Evolutionary conservation across 1,140 invertebrate species (phyloP).

Genomic region (Sarcophaga bullata): DNA sequence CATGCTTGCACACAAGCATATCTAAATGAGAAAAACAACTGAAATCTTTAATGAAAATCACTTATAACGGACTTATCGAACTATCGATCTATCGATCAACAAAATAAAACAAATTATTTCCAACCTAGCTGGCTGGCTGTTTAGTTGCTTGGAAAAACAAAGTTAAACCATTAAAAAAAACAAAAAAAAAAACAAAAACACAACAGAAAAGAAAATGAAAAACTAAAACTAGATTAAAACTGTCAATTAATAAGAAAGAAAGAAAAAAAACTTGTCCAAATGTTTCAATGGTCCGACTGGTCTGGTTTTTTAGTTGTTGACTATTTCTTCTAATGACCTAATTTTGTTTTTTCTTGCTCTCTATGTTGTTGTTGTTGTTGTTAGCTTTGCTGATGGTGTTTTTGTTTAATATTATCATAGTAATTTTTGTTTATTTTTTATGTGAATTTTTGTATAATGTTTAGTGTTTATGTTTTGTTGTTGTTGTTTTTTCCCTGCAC

Average conservation of each 20-base stretch:
- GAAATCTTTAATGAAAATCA: too few species aligned
- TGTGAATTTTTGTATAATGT: slow-evolving; percentile 5
- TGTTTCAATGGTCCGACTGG: slow-evolving; percentile 21
- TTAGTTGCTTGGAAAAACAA: neutral
- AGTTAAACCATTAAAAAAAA: neutral
- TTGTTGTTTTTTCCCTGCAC: neutral
- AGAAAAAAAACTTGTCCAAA: slow-evolving; percentile 15
- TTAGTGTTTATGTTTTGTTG: too few species aligned
- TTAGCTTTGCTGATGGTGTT: too few species aligned
- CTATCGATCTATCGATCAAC: neutral
- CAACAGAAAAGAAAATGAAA: neutral
- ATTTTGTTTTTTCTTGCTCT: slow-evolving; percentile 8
- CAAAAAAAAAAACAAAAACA: neutral
- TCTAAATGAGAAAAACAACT: too few species aligned
- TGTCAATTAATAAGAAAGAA: slow-evolving; percentile 13
- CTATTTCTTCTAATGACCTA: slow-evolving; percentile 26
- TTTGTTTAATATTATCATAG: too few species aligned
- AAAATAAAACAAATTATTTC: neutral
- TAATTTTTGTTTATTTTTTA: slow-evolving; percentile 3
- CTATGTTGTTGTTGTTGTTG: too few species aligned
- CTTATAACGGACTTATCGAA: too few species aligned
- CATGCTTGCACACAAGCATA: neutral
- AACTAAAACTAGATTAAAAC: slow-evolving; percentile 31
- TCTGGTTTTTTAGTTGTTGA: slow-evolving; percentile 22
- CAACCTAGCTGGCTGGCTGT: neutral